These are phyloP conservation scores for Anguilla pacifica DNA, from an alignment of 2,797 vertebrate genomes.

Conservation along the genomic window DNA sequence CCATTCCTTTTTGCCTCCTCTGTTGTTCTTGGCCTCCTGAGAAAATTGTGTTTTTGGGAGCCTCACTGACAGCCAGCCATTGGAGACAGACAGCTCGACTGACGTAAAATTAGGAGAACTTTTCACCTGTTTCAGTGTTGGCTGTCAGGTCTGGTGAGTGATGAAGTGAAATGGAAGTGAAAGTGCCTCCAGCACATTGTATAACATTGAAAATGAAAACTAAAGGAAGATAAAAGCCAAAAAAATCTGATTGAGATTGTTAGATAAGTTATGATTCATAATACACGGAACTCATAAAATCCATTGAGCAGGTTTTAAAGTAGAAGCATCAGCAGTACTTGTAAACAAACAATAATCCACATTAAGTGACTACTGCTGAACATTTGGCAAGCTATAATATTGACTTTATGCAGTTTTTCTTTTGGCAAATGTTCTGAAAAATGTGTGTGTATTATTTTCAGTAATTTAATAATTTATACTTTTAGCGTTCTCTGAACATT, in stretches of 20 bases:
- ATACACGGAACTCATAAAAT: not conserved
- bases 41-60: not conserved
- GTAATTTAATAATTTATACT: not conserved
- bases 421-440: not conserved
- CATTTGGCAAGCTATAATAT: not conserved
- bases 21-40: not conserved
- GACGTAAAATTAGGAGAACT: conserved; percentile 18
- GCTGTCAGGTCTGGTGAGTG: conserved; percentile 14
- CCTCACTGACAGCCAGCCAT: conserved; percentile 11
- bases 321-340: not conserved
- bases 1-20: not conserved
- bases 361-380: not conserved
- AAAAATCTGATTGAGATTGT: not conserved
- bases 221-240: not conserved
- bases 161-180: conserved; percentile 2
- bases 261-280: not conserved
- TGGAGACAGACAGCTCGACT: not conserved
- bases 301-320: not conserved
- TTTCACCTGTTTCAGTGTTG: not conserved
- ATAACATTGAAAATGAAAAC: not conserved
- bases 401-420: not conserved
- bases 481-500: not conserved
- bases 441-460: not conserved
- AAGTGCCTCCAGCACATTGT: not conserved
- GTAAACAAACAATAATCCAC: not conserved